Evolutionary conservation across 2,797 vertebrate genomes (phyloP).

Genomic region (Meda fulgida): DNA sequence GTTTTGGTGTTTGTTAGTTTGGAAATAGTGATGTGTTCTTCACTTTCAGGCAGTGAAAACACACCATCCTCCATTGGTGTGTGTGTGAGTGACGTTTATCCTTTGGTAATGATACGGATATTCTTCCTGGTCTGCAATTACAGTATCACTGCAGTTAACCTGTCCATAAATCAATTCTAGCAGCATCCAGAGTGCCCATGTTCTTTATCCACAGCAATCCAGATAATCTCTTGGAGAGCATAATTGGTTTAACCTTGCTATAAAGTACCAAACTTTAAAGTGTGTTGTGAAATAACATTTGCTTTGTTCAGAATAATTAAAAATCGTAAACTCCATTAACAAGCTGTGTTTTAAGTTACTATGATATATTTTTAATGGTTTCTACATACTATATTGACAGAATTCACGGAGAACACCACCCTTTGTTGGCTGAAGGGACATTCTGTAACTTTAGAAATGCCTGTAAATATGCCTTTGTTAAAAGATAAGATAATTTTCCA

Average conservation of each 20-base stretch:
- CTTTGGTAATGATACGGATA: not conserved
- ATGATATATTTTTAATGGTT: not conserved
- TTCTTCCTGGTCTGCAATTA: constrained; percentile 9
- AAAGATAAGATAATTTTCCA: not conserved
- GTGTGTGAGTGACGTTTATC: constrained; percentile 7
- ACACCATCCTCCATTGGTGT: not conserved
- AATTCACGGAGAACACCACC: constrained; percentile 12
- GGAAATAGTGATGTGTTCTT: not conserved
- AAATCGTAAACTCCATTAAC: not conserved
- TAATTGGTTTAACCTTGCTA: not conserved
- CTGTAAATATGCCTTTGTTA: not conserved
- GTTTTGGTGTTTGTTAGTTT: constrained; percentile 1
- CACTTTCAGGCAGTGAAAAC: constrained; percentile 6
- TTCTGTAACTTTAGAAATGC: not conserved
- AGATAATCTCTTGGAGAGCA: not conserved
- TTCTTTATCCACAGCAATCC: not conserved
- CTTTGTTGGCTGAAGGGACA: constrained; percentile 14
- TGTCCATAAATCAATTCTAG: not conserved
- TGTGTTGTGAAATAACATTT: not conserved
- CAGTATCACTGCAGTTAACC: not conserved
- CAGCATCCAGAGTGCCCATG: not conserved
- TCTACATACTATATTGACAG: not conserved
- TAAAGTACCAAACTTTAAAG: not conserved
- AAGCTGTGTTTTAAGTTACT: not conserved
- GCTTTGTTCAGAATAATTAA: not conserved